Conservation (phyloP, 2,113 vertebrate genomes). For the Psittacara wagleri region DNA sequence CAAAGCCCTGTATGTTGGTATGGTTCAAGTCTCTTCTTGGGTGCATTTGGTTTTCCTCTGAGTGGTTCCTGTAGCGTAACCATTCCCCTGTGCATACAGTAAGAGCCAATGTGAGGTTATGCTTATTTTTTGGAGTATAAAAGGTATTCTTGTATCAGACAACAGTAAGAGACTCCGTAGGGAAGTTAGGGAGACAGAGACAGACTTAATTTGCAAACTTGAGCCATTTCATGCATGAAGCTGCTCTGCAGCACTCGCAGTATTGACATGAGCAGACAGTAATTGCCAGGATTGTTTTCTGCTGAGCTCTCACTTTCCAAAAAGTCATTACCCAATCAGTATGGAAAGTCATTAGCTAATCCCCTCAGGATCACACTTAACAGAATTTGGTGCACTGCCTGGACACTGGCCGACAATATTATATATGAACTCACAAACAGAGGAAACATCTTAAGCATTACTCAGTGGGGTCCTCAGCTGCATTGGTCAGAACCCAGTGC, state of each 20-base stretch:
- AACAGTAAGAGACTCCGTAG: background rate
- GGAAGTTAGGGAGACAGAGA: background rate
- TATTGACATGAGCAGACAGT: constrained; percentile 47
- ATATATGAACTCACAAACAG: background rate
- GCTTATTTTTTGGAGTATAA: background rate
- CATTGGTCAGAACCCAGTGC: background rate
- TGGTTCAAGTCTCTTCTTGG: background rate
- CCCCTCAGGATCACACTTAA: constrained; percentile 22
- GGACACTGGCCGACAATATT: background rate
- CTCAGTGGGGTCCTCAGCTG: background rate
- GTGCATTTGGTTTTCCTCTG: background rate
- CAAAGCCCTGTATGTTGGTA: background rate
- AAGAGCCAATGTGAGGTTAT: background rate
- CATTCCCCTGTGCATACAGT: background rate
- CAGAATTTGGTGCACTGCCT: constrained; percentile 34
- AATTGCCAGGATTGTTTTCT: constrained; percentile 65
- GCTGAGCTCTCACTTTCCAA: constrained; percentile 60
- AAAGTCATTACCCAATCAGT: constrained; percentile 59
- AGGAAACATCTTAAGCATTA: background rate
- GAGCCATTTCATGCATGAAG: constrained; percentile 35
- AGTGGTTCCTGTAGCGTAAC: background rate
- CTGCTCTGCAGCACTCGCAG: constrained; percentile 14
- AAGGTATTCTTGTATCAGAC: background rate
- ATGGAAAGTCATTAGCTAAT: constrained; percentile 63
- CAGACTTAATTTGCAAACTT: constrained; percentile 21